Base-by-base conservation (phyloP, 2,888 invertebrate genomes). In the Autographa gamma region DNA sequence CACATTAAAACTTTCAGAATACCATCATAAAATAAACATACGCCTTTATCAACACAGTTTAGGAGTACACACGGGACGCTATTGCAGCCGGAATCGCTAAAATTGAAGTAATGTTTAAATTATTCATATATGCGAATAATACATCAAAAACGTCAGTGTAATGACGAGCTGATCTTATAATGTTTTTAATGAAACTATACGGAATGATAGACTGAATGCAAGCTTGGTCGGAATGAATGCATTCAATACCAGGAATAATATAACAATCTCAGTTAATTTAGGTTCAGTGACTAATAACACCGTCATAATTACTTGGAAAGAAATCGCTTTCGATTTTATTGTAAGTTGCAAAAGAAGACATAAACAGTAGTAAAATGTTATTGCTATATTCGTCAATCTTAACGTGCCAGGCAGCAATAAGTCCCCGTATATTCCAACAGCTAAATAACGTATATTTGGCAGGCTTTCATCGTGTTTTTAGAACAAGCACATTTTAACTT, bases 401-500 rank as follows among this genome's bases (percentile, higher is more conserved):
- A 18, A 43, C 75, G 73, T 19, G 34, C 2, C 32, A 34, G 52
- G 7, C 14, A 32, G 16, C 0, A 73, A 73, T 52, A 58, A 5
- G 5, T 0, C 25, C 4, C 69, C 79, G 81, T 90, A 65, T 86
- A 69, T 86, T 79, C 62, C 25, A 13, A 19, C 48, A 69, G 63
- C 79, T 82, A 87, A 89, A 88, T 88, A 87, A 87, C 89, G 82
- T 82, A 87, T 87, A 90, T 91, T 92, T 92, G 91, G 91, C 91
- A 90, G 89, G 77, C 83, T 85, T 86, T 86, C 86, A 82, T 86
- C 84, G 81, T 87, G 90, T 91, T 92, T 91, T 91, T 89, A 90
- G 90, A 90, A 90, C 90, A 89, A 90, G 90, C 89, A 86, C 88
- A 86, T 89, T 91, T 90, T 88, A 89, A 90, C 87, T 89, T 81